Base-by-base conservation (phyloP, 1,140 invertebrate genomes). In the Apis cerana region DNA sequence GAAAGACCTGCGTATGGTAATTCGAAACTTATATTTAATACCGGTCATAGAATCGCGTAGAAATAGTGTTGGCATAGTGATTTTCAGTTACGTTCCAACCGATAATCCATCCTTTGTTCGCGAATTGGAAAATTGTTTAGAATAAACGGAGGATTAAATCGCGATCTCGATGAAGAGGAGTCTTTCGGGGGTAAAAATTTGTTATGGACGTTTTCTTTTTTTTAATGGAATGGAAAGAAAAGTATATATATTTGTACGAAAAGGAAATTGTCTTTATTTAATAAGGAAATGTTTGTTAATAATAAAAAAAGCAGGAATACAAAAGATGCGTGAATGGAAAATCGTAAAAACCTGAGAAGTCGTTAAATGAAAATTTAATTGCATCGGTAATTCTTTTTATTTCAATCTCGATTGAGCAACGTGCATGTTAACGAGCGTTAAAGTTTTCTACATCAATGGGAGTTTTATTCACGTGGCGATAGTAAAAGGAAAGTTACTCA, bases 1-100 rank as follows among this genome's bases (percentile, higher is more conserved):
- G 1, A 19, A 48, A 75, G 72, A 75, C 75, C 62, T 52, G 64
- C 2, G 21, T 17, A 50, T 52, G 72, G 62, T 81, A 81, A 81
- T 75, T 68, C 72, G 54, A 72, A 72, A n/a, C 72, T 23, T 43
- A 27, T 65, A 58, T 80, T 80, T 75, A 75, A 75, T 67, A 50
- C 1, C 11, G 1, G n/a, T 2, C 10, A 1, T 48, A 67, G 43
- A 67, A 43, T n/a, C 33, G 65, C 23, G 23, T 64, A 21, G 33
- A 43, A 43, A 43, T 43, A 43, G 33, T 43, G 33, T 43, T 43
- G 33, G 33, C 33, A 43, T 9, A 43, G 13, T 23, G 7, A 33
- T 64, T 33, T 17, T 33, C 62, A 4, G n/a, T 50, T 17, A 19
- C 58, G 27, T 59, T 10, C n/a, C n/a, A 61, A 33, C 11, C 17